Evolutionary conservation across 2,113 vertebrate species (phyloP).

Genomic region (Aythya baeri): DNA sequence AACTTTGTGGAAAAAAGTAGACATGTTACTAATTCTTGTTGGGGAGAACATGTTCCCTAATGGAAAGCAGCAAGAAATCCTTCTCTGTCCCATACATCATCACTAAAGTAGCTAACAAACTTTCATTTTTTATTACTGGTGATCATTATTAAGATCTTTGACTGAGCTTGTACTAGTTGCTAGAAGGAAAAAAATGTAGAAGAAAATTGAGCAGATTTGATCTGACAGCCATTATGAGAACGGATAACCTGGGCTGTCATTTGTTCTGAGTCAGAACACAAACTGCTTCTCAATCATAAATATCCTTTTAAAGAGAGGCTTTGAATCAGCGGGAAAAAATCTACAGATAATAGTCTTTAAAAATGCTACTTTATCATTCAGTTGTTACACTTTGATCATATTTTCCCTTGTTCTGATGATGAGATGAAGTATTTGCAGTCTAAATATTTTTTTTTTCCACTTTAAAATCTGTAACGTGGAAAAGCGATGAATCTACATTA

Average conservation of each 20-base stretch:
- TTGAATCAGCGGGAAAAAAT: not conserved
- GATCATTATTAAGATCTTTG: not conserved
- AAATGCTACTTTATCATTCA: not conserved
- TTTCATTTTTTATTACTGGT: not conserved
- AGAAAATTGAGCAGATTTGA: not conserved
- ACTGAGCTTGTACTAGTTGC: not conserved
- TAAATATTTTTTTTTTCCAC: not conserved
- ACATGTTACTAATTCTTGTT: not conserved
- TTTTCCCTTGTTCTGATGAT: not conserved
- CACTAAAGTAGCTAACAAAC: not conserved
- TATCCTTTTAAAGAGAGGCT: not conserved
- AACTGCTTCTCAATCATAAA: not conserved
- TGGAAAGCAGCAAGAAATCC: not conserved
- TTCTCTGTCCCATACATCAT: accelerated
- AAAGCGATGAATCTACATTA: not conserved
- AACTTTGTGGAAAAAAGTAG: not conserved
- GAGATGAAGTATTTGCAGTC: not conserved
- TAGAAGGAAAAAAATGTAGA: not conserved
- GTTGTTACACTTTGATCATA: not conserved
- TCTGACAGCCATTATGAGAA: not conserved
- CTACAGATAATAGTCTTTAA: not conserved
- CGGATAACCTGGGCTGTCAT: not conserved
- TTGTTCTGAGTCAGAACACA: not conserved
- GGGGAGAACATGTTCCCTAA: not conserved
- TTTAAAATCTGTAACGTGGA: not conserved